A percentile compares a stretch with the other conserved stretches of the same genome.
Conservation (phyloP, 1,140 invertebrate species). For the Conopomorpha cramerella region DNA sequence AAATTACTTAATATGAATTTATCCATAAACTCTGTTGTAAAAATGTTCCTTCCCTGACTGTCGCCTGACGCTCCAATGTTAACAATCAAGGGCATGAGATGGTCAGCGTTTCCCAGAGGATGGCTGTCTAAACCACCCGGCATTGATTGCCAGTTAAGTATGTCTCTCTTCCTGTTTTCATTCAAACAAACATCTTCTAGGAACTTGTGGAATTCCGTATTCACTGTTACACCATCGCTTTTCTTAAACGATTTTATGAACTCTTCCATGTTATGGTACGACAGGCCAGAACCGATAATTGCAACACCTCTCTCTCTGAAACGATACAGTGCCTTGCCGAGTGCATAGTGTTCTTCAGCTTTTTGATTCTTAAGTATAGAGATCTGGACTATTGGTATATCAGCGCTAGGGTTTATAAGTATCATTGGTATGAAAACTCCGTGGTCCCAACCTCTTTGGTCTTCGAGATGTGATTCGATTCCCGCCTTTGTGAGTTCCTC, state of each 20-base stretch:
- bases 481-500: neutral
- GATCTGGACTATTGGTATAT: too few relatives aligned
- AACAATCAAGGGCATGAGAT: constrained; percentile 4
- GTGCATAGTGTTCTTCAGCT: neutral
- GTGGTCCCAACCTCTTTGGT: constrained; percentile 1
- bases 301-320: constrained; percentile 1
- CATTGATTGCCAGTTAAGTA: constrained; percentile 1
- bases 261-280: constrained; percentile 4
- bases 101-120: constrained; percentile 1
- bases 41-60: neutral
- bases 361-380: too few relatives aligned
- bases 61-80: neutral
- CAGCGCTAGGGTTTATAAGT: neutral
- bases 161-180: neutral
- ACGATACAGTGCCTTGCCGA: neutral
- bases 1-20: constrained; percentile 3
- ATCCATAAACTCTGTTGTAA: neutral
- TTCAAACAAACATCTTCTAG: neutral
- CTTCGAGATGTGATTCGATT: neutral
- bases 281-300: constrained; percentile 4
- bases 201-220: constrained; percentile 3
- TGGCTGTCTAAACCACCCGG: neutral
- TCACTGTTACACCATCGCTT: constrained; percentile 1
- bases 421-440: neutral
- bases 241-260: neutral